These are phyloP conservation scores for Blera fallax DNA, from an alignment of 2,888 invertebrate genomes.

Conservation along the genomic window DNA sequence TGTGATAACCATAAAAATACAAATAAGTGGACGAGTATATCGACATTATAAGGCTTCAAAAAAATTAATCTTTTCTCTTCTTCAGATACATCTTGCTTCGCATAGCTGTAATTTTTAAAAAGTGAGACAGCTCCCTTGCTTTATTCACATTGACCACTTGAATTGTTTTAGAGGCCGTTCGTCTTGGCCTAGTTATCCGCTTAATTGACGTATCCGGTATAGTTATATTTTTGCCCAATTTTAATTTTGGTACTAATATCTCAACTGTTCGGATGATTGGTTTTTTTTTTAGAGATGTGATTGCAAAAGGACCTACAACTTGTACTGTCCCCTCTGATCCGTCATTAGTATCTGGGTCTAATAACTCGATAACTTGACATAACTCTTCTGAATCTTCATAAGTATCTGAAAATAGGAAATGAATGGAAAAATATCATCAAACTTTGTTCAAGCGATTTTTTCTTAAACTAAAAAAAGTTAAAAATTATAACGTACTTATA, in stretches of 20 bases:
- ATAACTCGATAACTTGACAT: neutral
- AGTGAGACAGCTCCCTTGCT: conserved; percentile 26
- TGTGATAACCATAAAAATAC: too few species aligned
- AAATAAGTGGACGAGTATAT: too few species aligned
- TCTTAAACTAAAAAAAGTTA: too few species aligned
- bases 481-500: too few species aligned
- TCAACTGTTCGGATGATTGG: conserved; percentile 27
- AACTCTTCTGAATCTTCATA: neutral
- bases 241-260: neutral
- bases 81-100: conserved; percentile 2
- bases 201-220: too few species aligned
- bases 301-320: neutral
- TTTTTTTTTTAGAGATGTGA: neutral
- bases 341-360: neutral
- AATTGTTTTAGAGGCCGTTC: neutral
- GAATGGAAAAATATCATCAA: neutral
- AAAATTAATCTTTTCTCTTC: neutral
- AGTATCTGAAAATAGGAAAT: neutral
- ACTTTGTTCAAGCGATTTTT: too few species aligned
- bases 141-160: conserved; percentile 1
- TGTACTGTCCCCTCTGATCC: neutral
- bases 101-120: conserved; percentile 13
- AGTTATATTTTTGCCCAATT: neutral
- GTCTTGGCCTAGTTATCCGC: neutral
- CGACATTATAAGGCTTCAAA: too few species aligned